phyloP scores from a whole-genome alignment of 2,113 vertebrate species.

The Glaucomys volans region DNA sequence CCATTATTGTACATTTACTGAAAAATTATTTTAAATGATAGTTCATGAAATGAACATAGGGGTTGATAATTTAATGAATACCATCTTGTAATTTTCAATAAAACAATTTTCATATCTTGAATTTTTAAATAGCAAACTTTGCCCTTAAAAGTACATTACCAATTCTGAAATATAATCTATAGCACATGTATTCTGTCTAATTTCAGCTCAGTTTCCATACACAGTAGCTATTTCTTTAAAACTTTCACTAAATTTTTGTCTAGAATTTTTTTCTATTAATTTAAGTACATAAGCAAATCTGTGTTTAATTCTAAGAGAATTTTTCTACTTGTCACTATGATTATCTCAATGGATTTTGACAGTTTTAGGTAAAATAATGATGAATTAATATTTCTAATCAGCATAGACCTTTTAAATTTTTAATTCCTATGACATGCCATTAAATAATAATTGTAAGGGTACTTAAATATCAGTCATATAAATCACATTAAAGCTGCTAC shows the following conservation, averaged over 20 bases:
- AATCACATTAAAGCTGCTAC: constrained; percentile 35
- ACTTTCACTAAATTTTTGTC: background rate
- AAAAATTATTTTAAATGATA: background rate
- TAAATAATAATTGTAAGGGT: constrained; percentile 49
- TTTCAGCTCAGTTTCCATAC: background rate
- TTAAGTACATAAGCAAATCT: background rate
- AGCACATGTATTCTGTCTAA: background rate
- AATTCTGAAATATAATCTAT: background rate
- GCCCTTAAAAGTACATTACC: background rate
- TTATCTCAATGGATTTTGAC: background rate
- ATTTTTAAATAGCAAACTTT: constrained; percentile 4
- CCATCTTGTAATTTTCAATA: background rate
- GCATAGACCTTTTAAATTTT: constrained; percentile 63
- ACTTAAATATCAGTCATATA: constrained; percentile 61
- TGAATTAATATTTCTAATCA: constrained; percentile 61
- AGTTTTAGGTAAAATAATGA: constrained; percentile 52
- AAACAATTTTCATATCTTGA: background rate
- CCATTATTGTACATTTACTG: background rate
- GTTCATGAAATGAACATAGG: background rate
- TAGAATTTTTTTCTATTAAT: background rate
- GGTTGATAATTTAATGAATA: background rate
- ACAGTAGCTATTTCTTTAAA: background rate
- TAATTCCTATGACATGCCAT: constrained; percentile 62
- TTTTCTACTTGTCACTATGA: constrained; percentile 28
- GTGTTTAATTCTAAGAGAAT: background rate